These are phyloP conservation scores for Camelus dromedarius DNA, from an alignment of 2,113 vertebrate genomes.

Conservation along the genomic window DNA sequence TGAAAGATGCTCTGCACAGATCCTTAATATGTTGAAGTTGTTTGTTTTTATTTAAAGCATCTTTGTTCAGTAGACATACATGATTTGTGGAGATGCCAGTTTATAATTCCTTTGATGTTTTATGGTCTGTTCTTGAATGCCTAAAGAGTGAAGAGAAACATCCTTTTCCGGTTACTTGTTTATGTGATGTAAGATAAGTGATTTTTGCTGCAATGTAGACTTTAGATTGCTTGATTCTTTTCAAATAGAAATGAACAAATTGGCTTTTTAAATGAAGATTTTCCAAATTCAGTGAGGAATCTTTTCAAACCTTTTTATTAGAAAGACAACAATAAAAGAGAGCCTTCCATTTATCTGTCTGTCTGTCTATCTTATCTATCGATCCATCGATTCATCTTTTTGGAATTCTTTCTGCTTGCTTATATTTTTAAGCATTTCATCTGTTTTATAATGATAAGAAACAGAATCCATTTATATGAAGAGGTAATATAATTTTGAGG, in stretches of 20 bases:
- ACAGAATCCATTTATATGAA: not conserved
- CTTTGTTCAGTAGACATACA: not conserved
- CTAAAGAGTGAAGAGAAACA: not conserved
- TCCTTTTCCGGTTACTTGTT: not conserved
- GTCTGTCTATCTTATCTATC: no score
- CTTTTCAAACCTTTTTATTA: not conserved
- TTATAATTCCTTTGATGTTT: not conserved
- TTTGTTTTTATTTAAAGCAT: constrained; percentile 51
- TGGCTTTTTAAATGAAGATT: not conserved
- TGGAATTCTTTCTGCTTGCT: not conserved
- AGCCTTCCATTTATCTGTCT: not conserved
- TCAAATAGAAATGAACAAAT: not conserved
- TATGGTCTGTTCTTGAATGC: constrained; percentile 13
- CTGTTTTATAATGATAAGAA: constrained; percentile 20
- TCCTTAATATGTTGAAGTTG: not conserved
- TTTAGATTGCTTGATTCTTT: not conserved
- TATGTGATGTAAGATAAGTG: not conserved
- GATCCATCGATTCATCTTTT: not conserved
- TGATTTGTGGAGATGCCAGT: not conserved
- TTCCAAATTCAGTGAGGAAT: not conserved
- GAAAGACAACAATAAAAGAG: not conserved
- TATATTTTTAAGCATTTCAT: constrained; percentile 14
- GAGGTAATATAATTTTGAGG: constrained; percentile 32
- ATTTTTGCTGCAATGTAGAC: not conserved
- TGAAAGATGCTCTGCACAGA: not conserved